phyloP scores from a whole-genome alignment of 2,888 invertebrate genomes.

The Atrina japonica region DNA sequence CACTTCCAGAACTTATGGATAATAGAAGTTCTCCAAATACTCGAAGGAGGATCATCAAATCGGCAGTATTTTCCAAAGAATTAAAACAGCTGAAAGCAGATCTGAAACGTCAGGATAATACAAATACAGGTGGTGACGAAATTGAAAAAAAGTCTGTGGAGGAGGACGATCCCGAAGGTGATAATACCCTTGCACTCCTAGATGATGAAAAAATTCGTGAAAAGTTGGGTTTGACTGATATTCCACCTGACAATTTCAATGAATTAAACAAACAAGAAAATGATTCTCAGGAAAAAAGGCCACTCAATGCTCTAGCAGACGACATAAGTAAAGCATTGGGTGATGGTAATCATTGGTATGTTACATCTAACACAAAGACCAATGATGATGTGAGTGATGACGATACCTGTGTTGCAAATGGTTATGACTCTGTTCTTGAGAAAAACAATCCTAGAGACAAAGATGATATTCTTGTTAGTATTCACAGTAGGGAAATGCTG shows the following conservation, averaged over 20 bases:
- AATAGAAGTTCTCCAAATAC: slow-evolving; percentile 48
- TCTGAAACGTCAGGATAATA: slow-evolving; percentile 33
- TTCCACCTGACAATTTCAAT: neutral
- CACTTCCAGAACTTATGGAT: slow-evolving; percentile 75
- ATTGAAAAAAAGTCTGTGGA: neutral
- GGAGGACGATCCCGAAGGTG: neutral
- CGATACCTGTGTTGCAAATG: slow-evolving; percentile 67
- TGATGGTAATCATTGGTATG: slow-evolving; percentile 57
- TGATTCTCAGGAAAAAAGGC: slow-evolving; percentile 45
- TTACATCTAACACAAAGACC: slow-evolving; percentile 18
- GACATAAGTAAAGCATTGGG: slow-evolving; percentile 63
- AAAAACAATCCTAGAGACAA: slow-evolving; percentile 5
- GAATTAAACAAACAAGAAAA: neutral
- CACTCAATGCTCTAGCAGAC: slow-evolving; percentile 53
- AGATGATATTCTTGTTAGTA: neutral
- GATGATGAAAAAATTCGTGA: slow-evolving; percentile 10
- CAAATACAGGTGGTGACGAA: neutral
- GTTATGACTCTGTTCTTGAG: slow-evolving; percentile 64
- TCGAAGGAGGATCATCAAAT: slow-evolving; percentile 42
- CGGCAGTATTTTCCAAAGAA: slow-evolving; percentile 53
- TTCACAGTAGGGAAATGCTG: neutral
- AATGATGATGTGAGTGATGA: slow-evolving; percentile 68
- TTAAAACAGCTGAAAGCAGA: slow-evolving; percentile 56
- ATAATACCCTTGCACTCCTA: neutral
- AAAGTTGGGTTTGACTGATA: slow-evolving; percentile 20